Evolutionary conservation across 2,888 invertebrate genomes (phyloP), one percentile per base, ranked within the genome.

Genomic region (Drosophila hamatofila): DNA sequence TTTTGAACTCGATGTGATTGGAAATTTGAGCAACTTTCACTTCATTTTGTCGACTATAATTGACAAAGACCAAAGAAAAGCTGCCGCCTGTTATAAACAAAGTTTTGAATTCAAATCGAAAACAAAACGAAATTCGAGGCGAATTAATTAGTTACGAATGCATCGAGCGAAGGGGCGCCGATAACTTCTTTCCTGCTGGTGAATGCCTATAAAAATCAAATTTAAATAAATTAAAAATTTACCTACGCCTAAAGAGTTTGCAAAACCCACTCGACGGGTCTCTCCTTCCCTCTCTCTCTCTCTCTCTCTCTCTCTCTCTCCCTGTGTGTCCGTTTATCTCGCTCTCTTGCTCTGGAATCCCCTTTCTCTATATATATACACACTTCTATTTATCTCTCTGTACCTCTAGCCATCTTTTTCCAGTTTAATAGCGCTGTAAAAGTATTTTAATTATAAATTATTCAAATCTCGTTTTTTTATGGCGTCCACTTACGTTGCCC

Each of bases 121-220:
- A 71, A 74, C 64, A 77, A 80, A 82, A 72, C 55, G 67, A 66
- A 77, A 57, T 71, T 84, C 46, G 30, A 70, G 72, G 80, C 80
- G 80, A 90, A 90, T 91, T 90, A 91, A 90, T 91, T 90, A 90
- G 90, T 90, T 91, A 90, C 78, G 77, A 89, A 91, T 91, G 85
- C 91, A 91, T 82, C 68, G 69, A 72, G 52, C 48, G 72, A 64
- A 66, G 64, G 44, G 46, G 48, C 63, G 66, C 63, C 73, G 64
- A 64, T 76, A 78, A 56, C 64, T 78, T 58, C 54, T 59, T 63
- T 65, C 51, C 76, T 68, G 72, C 89, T 79, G 84, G 81, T 86
- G 77, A 83, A 87, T 73, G 75, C 72, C 76, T 72, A 70, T 80
- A 78, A 83, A 88, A 81, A 72, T 72, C 60, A 69, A 83, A 83